Evolutionary conservation across 2,797 vertebrate species (phyloP), one percentile per base, ranked within the genome.

Genomic region (Oophaga sylvatica): DNA sequence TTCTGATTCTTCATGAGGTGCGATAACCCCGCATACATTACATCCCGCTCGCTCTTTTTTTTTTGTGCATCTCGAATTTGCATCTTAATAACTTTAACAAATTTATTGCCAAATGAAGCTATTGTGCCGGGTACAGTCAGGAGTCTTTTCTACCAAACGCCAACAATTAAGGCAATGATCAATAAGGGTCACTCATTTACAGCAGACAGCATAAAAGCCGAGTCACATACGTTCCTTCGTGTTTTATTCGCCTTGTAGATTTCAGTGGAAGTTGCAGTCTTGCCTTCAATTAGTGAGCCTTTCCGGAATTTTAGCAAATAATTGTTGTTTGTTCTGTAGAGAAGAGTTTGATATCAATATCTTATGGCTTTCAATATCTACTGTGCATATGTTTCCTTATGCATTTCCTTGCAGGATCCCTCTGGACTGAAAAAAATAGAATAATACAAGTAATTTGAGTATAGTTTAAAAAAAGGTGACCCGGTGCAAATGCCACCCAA

Each of bases 1-100:
- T 88, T 88, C 81, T 88, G 87, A 88, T 88, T 84, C 75, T 84
- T 88, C 82, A 71, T 63, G 81, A 88, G 75, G 81, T 88, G 82
- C 48, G 87, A 88, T 88, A 88, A 88, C 87, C 81, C 75, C 53
- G 87, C 67, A 83, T 88, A 80, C 59, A 78, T 84, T 84, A 88
- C 57, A 68, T 53, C 48, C 29, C 15, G 87, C 26, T 80, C 22
- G 20, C 41, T 68, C 15, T 59, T 67, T 67, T 60, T 68, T 48
- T 80, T 88, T 87, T 59, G 65, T 83, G 63, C 65, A 67, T 60
- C 35, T 63, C n/a, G 48, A 29, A 77, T 87, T 82, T 83, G 41
- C 63, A 68, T 57, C 60, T 67, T 67, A 67, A 83, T 83, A 48
- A 59, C 41, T 86, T 31, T 76, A 65, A 65, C 48, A 22, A 35